Base-by-base conservation (phyloP, 2,888 invertebrate species). In the Cybosia mesomella region DNA sequence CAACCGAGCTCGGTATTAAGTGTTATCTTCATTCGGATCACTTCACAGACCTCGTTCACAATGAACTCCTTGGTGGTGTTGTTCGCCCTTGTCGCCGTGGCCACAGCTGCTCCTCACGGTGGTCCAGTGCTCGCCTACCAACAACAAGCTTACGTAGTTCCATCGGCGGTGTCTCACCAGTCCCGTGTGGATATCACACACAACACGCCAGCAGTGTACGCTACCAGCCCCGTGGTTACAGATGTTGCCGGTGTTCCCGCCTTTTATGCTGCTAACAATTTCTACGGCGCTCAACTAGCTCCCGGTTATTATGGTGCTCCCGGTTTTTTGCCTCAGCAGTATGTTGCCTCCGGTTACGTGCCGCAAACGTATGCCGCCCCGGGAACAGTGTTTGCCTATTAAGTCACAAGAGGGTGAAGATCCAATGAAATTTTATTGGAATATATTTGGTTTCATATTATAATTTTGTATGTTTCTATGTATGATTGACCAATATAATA, bases 21-120 rank as follows among this genome's bases (percentile, higher is more conserved):
- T n/a, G n/a, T 90, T 88, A 85, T 89, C 77, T 76, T 85, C 64
- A 73, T 74, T 79, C 73, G 76, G 81, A 82, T 79, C 71, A 74
- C 78, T 80, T 87, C 90, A 91, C 90, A 92, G 89, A 91, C 92
- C 91, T 87, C 89, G 85, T 85, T 88, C 88, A 85, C 66, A 63
- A 93, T 94, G 93, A 92, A 80, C 83, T 87, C 88, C 82, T 81
- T 93, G 91, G 91, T 93, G 91, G 92, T 93, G 90, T 91, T 93
- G 80, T 87, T 89, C 80, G 89, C 88, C 80, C 82, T 89, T 64
- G 77, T 92, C 66, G 89, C 89, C 32, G 85, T 84, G 64, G 86
- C 86, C 1, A 72, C 80, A 22, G 89, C 86, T 5, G 88, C 88
- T 24, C 89, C 87, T 43, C 87, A 90, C 9, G 55, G 89, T 10